A percentile compares a stretch with the other conserved stretches of the same genome.
These are phyloP conservation scores for Melitaea cinxia DNA, from an alignment of 1,140 invertebrate genomes.

Conservation along the genomic window DNA sequence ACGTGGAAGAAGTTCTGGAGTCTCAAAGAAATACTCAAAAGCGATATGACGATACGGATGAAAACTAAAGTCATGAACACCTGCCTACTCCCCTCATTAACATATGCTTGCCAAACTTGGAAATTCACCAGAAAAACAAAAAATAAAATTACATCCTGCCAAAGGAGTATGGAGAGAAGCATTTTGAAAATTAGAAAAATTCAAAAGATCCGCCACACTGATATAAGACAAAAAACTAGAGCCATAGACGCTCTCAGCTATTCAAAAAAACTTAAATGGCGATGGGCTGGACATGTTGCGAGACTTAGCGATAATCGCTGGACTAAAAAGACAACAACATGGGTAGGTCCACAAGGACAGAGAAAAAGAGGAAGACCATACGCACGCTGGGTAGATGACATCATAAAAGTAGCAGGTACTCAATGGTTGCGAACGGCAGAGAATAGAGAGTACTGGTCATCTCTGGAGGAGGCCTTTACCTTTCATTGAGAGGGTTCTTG, in stretches of 20 bases:
- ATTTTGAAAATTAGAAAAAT: slow-evolving; percentile 24
- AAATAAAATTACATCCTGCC: slow-evolving; percentile 33
- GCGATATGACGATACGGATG: slow-evolving; percentile 18
- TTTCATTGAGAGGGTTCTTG: slow-evolving; percentile 1
- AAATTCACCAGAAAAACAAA: slow-evolving; percentile 26
- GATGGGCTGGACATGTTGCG: slow-evolving; percentile 15
- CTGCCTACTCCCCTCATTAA: slow-evolving; percentile 29
- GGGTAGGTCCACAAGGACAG: not conserved
- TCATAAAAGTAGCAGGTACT: slow-evolving; percentile 35
- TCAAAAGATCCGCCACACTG: slow-evolving; percentile 22
- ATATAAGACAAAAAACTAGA: slow-evolving; percentile 17
- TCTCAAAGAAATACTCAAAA: slow-evolving; percentile 28
- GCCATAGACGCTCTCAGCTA: slow-evolving; percentile 10
- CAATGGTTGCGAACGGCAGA: slow-evolving; percentile 24
- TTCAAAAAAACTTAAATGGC: slow-evolving; percentile 15
- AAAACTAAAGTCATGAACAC: slow-evolving; percentile 31
- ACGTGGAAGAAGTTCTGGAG: slow-evolving; percentile 19
- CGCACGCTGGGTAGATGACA: slow-evolving; percentile 29
- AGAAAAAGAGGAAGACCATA: slow-evolving; percentile 15
- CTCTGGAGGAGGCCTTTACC: slow-evolving; percentile 17
- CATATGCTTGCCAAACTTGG: slow-evolving; percentile 32
- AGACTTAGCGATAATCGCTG: slow-evolving; percentile 18
- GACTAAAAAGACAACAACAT: not conserved
- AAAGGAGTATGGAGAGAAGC: slow-evolving; percentile 28
- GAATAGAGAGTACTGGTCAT: slow-evolving; percentile 29